A percentile compares a stretch with the other conserved stretches of the same genome.
These are phyloP conservation scores for Formicarius rufipectus DNA, from an alignment of 2,113 vertebrate genomes.

Conservation along the genomic window DNA sequence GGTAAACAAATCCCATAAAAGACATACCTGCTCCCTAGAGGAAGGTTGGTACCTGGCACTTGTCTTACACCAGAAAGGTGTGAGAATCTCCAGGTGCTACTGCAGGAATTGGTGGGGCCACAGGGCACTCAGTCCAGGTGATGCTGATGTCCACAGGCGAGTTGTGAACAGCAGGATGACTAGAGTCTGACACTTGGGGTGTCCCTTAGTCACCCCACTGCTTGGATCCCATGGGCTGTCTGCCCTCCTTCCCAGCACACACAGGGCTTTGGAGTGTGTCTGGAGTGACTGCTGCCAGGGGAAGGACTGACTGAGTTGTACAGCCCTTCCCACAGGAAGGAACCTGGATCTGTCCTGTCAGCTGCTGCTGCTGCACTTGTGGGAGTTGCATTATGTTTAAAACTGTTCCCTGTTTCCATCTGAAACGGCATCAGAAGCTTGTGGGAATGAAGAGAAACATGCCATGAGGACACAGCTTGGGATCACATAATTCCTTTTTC, in stretches of 20 bases:
- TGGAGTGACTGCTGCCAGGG: not conserved
- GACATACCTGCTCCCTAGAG: not conserved
- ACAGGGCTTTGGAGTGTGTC: accelerated
- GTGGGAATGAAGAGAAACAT: not conserved
- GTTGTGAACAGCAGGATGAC: not conserved
- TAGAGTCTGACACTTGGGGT: accelerated
- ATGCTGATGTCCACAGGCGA: not conserved
- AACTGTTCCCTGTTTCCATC: not conserved
- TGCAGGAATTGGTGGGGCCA: not conserved
- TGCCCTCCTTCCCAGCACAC: not conserved
- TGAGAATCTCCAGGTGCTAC: not conserved
- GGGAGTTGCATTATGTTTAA: not conserved
- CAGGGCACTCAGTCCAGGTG: accelerated
- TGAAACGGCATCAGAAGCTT: not conserved
- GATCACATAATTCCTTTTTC: not conserved
- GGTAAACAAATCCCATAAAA: not conserved
- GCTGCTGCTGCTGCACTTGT: not conserved
- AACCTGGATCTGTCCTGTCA: not conserved
- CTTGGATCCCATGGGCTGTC: accelerated
- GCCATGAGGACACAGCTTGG: not conserved
- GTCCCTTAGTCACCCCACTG: accelerated
- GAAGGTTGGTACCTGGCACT: not conserved
- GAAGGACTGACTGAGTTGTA: accelerated
- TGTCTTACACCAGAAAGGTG: accelerated
- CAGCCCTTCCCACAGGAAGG: not conserved